These are phyloP conservation scores for Podotricha telesiphe DNA, from an alignment of 2,888 invertebrate species.

Conservation along the genomic window DNA sequence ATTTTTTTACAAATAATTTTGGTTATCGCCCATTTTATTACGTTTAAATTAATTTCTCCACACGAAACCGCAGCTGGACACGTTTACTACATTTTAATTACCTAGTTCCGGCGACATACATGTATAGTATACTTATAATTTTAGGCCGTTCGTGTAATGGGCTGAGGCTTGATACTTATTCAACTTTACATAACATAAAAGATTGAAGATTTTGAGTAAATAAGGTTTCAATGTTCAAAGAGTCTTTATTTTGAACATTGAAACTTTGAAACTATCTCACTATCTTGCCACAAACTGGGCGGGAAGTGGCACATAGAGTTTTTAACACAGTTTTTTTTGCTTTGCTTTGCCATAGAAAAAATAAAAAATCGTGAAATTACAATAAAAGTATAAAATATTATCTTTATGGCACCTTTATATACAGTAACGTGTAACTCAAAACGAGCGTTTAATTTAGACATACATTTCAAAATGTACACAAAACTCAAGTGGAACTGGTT, in stretches of 20 bases:
- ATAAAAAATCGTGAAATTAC: no score
- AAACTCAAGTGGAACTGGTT: constrained; percentile 50
- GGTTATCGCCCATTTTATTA: constrained; percentile 19
- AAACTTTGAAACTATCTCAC: no score
- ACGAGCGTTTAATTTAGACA: constrained; percentile 73
- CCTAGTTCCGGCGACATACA: constrained; percentile 3
- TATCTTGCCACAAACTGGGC: no score
- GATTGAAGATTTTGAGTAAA: no score
- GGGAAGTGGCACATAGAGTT: no score
- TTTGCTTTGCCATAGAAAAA: no score
- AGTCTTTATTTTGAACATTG: no score
- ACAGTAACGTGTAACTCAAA: constrained; percentile 56
- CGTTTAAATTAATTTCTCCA: constrained; percentile 3
- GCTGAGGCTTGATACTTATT: constrained; percentile 54
- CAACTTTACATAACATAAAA: constrained; percentile 68
- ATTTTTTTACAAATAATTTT: constrained; percentile 2
- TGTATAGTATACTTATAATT: background rate
- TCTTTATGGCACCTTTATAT: constrained; percentile 53
- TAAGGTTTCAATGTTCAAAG: no score
- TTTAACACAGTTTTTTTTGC: no score
- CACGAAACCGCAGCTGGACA: constrained; percentile 14
- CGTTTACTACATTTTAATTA: constrained; percentile 19
- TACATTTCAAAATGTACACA: constrained; percentile 60
- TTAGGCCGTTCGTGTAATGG: constrained; percentile 17
- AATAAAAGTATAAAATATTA: constrained; percentile 45